phyloP scores from a whole-genome alignment of 1,140 invertebrate species.

The Conus ventricosus region DNA sequence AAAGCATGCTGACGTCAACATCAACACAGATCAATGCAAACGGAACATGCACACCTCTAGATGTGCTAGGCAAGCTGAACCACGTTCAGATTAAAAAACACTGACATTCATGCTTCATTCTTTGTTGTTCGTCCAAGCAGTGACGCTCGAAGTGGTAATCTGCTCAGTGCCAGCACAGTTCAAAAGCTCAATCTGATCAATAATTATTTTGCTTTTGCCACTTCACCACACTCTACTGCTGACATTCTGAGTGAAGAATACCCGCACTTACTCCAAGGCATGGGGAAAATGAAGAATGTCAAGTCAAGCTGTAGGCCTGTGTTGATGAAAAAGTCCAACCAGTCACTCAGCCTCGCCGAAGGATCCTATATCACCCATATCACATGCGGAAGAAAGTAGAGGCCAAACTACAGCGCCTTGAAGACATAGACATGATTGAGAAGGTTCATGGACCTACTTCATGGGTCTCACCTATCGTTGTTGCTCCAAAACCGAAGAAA shows the following conservation, averaged over 20 bases:
- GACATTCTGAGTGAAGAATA: background rate
- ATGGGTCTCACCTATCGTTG: slow-evolving; percentile 60
- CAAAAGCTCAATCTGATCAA: background rate
- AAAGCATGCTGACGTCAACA: background rate
- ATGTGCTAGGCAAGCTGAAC: no score
- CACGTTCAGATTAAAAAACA: no score
- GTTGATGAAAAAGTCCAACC: background rate
- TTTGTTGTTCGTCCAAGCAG: background rate
- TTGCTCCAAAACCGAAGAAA: slow-evolving; percentile 48
- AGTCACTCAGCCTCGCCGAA: background rate
- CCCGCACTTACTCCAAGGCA: background rate
- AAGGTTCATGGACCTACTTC: slow-evolving; percentile 58
- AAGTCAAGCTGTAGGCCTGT: background rate
- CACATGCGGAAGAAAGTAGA: slow-evolving; percentile 39
- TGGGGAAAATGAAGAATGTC: background rate
- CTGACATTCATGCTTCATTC: no score
- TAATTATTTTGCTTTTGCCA: background rate
- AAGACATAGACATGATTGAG: slow-evolving; percentile 52
- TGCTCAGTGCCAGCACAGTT: background rate
- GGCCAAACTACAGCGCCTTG: slow-evolving; percentile 30
- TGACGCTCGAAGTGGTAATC: background rate
- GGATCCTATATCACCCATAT: slow-evolving; percentile 46
- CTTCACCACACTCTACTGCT: background rate
- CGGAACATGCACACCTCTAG: background rate
- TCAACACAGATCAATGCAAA: background rate